phyloP scores from a whole-genome alignment of 2,888 invertebrate genomes.

The Synergus gifuensis region DNA sequence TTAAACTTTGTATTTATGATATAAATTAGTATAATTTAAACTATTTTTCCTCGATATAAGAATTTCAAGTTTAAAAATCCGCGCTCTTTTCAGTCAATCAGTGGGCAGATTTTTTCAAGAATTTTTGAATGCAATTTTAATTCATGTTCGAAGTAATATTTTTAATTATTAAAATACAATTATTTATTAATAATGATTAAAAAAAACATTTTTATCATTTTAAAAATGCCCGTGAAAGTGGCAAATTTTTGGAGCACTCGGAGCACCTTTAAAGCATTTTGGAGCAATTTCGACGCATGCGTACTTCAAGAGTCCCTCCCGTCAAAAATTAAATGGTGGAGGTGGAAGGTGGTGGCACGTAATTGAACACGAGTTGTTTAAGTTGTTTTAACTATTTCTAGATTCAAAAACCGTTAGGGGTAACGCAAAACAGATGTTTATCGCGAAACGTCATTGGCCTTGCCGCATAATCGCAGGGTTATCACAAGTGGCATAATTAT shows the following conservation, averaged over 20 bases:
- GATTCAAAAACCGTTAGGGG: conserved; percentile 13
- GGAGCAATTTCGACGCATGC: not conserved
- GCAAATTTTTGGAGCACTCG: too few relatives aligned
- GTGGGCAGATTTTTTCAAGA: too few relatives aligned
- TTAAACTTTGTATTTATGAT: not conserved
- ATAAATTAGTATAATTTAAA: not conserved
- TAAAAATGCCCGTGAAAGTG: too few relatives aligned
- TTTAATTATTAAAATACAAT: too few relatives aligned
- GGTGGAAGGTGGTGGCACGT: conserved; percentile 1
- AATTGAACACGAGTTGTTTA: not conserved
- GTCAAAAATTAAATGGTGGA: not conserved
- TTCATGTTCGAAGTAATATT: too few relatives aligned
- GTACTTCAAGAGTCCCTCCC: not conserved
- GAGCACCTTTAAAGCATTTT: too few relatives aligned
- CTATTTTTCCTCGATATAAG: not conserved
- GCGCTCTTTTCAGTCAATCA: not conserved
- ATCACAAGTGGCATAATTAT: conserved; percentile 30
- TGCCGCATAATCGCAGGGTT: conserved; percentile 26
- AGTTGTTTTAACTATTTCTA: conserved; percentile 27
- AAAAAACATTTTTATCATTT: too few relatives aligned
- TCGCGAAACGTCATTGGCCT: conserved; percentile 34
- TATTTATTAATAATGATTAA: too few relatives aligned
- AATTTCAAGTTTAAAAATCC: not conserved
- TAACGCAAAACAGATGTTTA: conserved; percentile 19
- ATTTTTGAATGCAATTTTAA: too few relatives aligned